A percentile compares a stretch with the other conserved stretches of the same genome.
Conservation (phyloP, 2,113 vertebrate genomes). For the Meriones unguiculatus region DNA sequence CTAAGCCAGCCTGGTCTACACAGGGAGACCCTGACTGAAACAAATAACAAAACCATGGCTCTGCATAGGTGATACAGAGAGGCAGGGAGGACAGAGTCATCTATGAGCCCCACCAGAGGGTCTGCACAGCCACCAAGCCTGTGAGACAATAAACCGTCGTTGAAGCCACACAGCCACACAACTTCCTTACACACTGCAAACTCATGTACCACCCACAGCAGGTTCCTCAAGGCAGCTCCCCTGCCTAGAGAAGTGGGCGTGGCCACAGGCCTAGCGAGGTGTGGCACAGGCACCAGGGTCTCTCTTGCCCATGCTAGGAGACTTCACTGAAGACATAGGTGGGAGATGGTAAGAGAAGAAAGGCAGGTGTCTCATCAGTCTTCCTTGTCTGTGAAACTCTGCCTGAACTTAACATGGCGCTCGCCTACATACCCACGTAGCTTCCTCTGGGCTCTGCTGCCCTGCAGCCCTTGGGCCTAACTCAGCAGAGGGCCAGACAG, state of each 20-base stretch:
- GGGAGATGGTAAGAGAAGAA: not conserved
- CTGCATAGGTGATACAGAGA: not conserved
- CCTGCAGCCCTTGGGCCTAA: not conserved
- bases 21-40: not conserved
- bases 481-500: not conserved
- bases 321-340: not conserved
- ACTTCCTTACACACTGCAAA: not conserved
- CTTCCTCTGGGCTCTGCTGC: not conserved
- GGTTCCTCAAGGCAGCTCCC: not conserved
- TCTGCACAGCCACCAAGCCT: not conserved
- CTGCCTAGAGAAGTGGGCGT: not conserved
- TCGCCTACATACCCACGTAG: no score
- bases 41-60: not conserved
- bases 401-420: no score
- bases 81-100: not conserved
- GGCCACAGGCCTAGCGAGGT: not conserved
- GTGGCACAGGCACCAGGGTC: accelerated
- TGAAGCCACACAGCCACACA: not conserved
- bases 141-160: not conserved
- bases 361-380: not conserved
- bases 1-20: not conserved
- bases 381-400: not conserved
- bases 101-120: not conserved
- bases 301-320: not conserved
- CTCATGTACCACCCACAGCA: not conserved